Conservation (phyloP, 1,140 invertebrate genomes). For the Heliconius himera region DNA sequence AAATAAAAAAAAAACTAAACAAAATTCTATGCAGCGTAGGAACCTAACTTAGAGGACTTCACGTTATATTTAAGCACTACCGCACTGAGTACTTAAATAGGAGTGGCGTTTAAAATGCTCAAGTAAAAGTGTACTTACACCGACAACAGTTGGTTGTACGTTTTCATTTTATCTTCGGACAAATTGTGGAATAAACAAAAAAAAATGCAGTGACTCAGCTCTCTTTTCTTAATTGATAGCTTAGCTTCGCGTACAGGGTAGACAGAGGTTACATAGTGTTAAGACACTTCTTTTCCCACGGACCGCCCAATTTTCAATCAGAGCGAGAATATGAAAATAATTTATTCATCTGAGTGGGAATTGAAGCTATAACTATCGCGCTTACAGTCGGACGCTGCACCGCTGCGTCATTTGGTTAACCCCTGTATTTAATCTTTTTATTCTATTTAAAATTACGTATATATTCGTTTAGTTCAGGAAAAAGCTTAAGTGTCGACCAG, state of each 20-base stretch:
- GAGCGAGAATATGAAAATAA: too few relatives aligned
- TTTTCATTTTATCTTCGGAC: background rate
- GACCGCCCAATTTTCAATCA: too few relatives aligned
- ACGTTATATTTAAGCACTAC: background rate
- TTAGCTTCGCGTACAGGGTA: too few relatives aligned
- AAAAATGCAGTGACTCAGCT: background rate
- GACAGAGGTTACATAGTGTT: too few relatives aligned
- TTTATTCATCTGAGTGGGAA: too few relatives aligned
- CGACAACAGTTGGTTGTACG: constrained; percentile 5
- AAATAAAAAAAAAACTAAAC: constrained; percentile 2
- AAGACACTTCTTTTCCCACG: too few relatives aligned
- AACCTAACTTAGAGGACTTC: background rate
- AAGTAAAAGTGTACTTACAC: background rate
- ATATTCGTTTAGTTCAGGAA: background rate
- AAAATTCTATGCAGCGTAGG: background rate
- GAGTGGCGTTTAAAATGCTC: constrained; percentile 4
- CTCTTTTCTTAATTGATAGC: background rate
- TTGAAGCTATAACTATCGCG: too few relatives aligned
- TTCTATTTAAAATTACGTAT: background rate
- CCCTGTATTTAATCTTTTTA: too few relatives aligned
- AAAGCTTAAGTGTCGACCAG: background rate
- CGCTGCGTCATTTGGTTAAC: too few relatives aligned
- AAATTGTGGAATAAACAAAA: background rate
- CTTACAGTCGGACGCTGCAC: too few relatives aligned
- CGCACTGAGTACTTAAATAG: constrained; percentile 1